These are phyloP conservation scores for Aegypius monachus DNA, from an alignment of 2,113 vertebrate species.

Conservation along the genomic window DNA sequence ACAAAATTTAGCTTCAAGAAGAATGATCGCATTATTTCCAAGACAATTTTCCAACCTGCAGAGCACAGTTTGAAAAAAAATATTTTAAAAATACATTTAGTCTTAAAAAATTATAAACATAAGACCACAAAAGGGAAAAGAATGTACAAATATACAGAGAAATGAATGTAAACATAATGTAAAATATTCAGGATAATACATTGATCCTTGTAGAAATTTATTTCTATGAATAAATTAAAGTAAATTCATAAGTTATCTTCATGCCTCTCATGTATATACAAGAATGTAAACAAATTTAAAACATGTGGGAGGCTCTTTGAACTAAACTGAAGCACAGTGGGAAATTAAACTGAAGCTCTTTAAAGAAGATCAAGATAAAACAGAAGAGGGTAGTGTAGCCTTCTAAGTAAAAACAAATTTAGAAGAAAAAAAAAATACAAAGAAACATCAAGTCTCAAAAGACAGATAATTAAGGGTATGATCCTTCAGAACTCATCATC, in stretches of 20 bases:
- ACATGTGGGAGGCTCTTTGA: background rate
- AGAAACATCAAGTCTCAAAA: background rate
- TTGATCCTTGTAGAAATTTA: background rate
- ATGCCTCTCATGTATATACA: background rate
- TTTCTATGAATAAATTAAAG: constrained; percentile 9
- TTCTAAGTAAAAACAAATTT: background rate
- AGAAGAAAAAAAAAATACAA: background rate
- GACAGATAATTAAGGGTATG: background rate
- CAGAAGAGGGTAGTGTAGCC: background rate
- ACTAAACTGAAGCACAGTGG: background rate
- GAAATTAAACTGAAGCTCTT: background rate
- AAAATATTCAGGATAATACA: background rate
- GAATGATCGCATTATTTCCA: background rate
- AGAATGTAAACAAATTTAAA: constrained; percentile 25
- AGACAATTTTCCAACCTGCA: background rate
- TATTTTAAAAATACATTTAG: background rate
- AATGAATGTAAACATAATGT: background rate
- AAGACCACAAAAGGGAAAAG: background rate
- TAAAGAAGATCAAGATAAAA: background rate
- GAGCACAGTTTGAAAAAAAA: background rate
- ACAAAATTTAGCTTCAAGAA: background rate
- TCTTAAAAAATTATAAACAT: background rate
- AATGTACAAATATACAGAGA: background rate
- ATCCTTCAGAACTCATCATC: background rate
- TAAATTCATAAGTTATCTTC: background rate